Evolutionary conservation across 2,113 vertebrate species (phyloP), one percentile per base, ranked within the genome.

Genomic region (Pachyramphus minor): DNA sequence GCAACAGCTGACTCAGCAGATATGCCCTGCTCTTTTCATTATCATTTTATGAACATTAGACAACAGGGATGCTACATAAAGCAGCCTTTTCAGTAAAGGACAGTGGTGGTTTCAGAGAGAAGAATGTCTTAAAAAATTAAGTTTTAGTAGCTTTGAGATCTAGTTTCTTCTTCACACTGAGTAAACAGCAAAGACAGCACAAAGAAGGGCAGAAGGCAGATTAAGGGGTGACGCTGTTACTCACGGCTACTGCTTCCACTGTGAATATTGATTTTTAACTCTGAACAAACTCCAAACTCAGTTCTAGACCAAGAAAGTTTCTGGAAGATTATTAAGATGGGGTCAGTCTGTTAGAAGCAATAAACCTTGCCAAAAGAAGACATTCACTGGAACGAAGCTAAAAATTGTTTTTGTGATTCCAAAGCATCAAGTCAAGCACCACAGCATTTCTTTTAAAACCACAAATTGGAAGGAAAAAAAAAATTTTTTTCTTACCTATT

Each of bases 1-100:
- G 79, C 47, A 74, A 47, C 66, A 50, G 30, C 42, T 97, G 94
- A 95, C 89, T 96, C 95, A 95, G 96, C 93, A 91, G 66, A 66
- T 84, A 82, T 35, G 27, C 53, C 19, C 37, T 27, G 49, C 25
- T 78, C 76, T 85, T 77, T 68, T 39, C 64, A 16, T 39, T 78
- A 63, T 75, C 33, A 41, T 49, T 95, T 73, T 44, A 63, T 55
- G 79, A 72, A 75, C 49, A 28, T 84, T n/a, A 67, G 18, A 72
- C 56, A 64, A 84, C 28, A 22, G 18, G 21, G 60, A 42, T 78
- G 58, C 22, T 66, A 14, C 15, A 41, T 35, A 71, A 83, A 85
- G 5, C 8, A 86, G 72, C 20, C 31, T 64, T 56, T 84, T 28
- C 42, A 52, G 6, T 49, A 45, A 47, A 73, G 22, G 31, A 10